Evolutionary conservation across 2,113 vertebrate genomes (phyloP), one percentile per base, ranked within the genome.

Genomic region (Polypterus bichir): DNA sequence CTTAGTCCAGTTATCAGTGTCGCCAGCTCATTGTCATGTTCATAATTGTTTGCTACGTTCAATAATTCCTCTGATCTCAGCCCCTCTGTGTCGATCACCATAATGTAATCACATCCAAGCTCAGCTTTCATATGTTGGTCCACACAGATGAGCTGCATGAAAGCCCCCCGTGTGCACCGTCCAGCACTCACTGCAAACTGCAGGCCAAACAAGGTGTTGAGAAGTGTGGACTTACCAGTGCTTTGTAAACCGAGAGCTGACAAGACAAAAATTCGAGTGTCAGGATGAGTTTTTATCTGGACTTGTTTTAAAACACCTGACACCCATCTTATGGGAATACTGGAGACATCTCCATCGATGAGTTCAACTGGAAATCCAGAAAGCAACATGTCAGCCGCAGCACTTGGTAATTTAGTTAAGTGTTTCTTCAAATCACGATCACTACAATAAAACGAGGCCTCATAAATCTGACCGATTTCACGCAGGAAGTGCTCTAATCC

Each of bases 121-220:
- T 27, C 27, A 27, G 27, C 27, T 27, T 27, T 27, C 27, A 27
- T 27, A 27, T 27, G 1, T 27, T 27, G 27, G 27, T 27, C 27
- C 27, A 27, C 27, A 27, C 27, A 1, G 27, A 27, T 27, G 27
- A 27, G 27, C 27, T 27, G 27, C 27, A 27, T 27, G 27, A 27
- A 81, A 63, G 78, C 77, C 4, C 76, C 79, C 1, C 70, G 71
- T 3, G 77, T 74, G 5, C 74, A 65, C 5, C 66, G 66, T 7
- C 71, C 68, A 63, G 64, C 71, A 56, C 79, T 69, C 0, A 77
- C 70, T 9, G 74, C 71, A 54, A 83, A 83, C 51, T 74, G 76
- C 47, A 83, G 67, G 5, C 81, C 81, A n/a, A 83, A 83, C 81
- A 83, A 81, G 62, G 79, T 81, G 59, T 83, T 83, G 7, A 83